Base-by-base conservation (phyloP, 2,797 vertebrate species). In the Artibeus lituratus region DNA sequence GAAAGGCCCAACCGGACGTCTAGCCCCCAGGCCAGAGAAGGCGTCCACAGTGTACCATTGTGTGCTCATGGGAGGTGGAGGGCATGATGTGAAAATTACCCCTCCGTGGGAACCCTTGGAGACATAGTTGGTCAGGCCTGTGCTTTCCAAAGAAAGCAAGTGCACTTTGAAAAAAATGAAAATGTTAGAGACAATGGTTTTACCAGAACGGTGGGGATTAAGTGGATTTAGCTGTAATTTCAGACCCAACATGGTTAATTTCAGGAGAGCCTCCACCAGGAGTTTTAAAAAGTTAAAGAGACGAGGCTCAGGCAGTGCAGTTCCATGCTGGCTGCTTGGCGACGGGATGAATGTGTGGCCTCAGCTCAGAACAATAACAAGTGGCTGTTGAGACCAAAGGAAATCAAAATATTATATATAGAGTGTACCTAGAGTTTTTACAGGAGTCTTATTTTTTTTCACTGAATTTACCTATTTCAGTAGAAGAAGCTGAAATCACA, bases 101-200 rank as follows among this genome's bases (percentile, higher is more conserved):
- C 91, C 49, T 57, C 55, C 4, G 4, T 14, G 3, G 12, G 35
- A 87, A 65, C 72, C 65, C 72, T 78, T 87, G 42, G 14, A 91
- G 80, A 93, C 96, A 90, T 76, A 62, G 49, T 94, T 94, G 65
- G 91, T 85, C 76, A 77, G 90, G 49, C 10, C 70, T 80, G 55
- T n/a, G 57, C 91, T 93, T 97, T 95, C 65, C 82, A 76, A 96
- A 96, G n/a, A 91, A 87, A 95, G 87, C 80, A 87, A 87, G 69
- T 65, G 76, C 32, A 57, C 80, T 96, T 19, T 24, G 2, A 29
- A 67, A 84, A 92, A 96, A 90, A 81, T 67, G 80, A 65, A 88
- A 96, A 85, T 84, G 35, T 84, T 37, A 59, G 78, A 94, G 82
- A 96, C 14, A 74, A 72, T 89, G 87, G 62, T 19, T 70, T 94